A percentile compares a stretch with the other conserved stretches of the same genome.
phyloP scores from a whole-genome alignment of 2,113 vertebrate species.

The Alethe castanea region DNA sequence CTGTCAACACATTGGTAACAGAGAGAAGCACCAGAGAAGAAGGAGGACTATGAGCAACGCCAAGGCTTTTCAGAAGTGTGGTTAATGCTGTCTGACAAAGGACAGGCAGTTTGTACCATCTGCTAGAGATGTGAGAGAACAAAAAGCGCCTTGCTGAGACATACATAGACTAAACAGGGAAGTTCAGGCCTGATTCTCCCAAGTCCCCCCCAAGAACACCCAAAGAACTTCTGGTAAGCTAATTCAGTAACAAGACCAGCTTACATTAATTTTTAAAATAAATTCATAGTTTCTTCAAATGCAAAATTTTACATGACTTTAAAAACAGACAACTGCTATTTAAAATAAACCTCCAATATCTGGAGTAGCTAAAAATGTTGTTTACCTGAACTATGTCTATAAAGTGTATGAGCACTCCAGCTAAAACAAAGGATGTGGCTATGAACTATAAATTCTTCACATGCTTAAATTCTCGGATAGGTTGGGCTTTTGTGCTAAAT shows the following conservation, averaged over 20 bases:
- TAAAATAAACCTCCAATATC: not conserved
- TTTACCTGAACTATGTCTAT: not conserved
- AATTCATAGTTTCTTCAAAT: not conserved
- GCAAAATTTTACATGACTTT: not conserved
- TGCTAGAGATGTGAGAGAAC: not conserved
- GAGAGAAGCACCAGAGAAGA: not conserved
- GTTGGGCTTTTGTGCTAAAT: not conserved
- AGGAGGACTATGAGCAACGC: not conserved
- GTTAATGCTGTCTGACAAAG: not conserved
- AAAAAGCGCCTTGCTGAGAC: not conserved
- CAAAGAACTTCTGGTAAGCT: not conserved
- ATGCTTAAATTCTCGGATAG: not conserved
- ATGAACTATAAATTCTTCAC: not conserved
- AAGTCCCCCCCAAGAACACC: not conserved
- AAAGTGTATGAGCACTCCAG: not conserved
- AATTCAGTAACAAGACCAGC: not conserved
- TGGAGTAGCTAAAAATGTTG: not conserved
- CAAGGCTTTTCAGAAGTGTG: not conserved
- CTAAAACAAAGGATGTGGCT: not conserved
- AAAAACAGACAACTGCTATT: not conserved
- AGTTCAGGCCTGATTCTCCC: not conserved
- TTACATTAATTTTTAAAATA: not conserved
- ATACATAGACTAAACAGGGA: not conserved
- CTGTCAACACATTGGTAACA: not conserved
- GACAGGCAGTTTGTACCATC: not conserved